A percentile compares a stretch with the other conserved stretches of the same genome.
These are phyloP conservation scores for Tylochromis polylepis DNA, from an alignment of 2,113 vertebrate genomes.

Conservation along the genomic window DNA sequence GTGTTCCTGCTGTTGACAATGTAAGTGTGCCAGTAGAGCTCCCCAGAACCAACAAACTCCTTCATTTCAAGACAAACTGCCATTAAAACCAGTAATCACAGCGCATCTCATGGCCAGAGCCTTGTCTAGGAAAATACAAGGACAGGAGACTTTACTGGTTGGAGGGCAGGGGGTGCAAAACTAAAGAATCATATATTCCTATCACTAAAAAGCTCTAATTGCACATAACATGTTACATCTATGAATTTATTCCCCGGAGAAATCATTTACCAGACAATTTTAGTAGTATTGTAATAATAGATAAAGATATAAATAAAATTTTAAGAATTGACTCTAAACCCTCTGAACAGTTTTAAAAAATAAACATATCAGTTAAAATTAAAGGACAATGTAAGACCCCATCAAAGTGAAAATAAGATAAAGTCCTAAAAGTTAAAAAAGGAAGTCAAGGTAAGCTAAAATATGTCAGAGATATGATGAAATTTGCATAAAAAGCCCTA, in stretches of 20 bases:
- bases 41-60: slow-evolving; percentile 37
- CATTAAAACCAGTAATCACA: slow-evolving; percentile 1
- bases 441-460: too few relatives aligned
- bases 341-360: not conserved
- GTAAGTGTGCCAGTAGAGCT: slow-evolving; percentile 30
- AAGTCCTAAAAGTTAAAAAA: too few relatives aligned
- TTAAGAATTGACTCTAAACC: not conserved
- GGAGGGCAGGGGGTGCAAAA: not conserved
- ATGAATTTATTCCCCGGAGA: not conserved
- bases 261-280: not conserved
- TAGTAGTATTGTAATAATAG: not conserved
- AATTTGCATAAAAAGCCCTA: not conserved
- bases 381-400: too few relatives aligned
- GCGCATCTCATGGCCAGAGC: not conserved
- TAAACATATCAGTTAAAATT: too few relatives aligned
- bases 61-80: slow-evolving; percentile 36
- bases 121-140: not conserved
- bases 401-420: too few relatives aligned
- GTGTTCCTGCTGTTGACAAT: slow-evolving; percentile 46
- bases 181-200: not conserved
- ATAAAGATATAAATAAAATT: not conserved
- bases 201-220: not conserved
- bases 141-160: not conserved
- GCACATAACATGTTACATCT: not conserved
- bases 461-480: too few relatives aligned